These are phyloP conservation scores for Anneissia japonica DNA, from an alignment of 35 echinoderm and acorn worm genomes.

Conservation along the genomic window DNA sequence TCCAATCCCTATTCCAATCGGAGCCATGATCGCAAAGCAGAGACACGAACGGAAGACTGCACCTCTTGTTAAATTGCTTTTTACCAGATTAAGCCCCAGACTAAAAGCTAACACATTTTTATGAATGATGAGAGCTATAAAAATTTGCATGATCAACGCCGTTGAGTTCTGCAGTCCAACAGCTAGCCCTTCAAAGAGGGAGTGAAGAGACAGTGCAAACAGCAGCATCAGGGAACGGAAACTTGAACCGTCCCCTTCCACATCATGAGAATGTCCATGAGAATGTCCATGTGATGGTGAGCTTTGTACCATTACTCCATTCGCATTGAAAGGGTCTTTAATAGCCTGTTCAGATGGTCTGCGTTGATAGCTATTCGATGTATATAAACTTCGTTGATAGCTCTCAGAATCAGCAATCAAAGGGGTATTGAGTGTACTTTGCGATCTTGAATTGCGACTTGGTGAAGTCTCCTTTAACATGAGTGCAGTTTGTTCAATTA, in stretches of 20 bases:
- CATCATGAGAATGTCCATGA: neutral
- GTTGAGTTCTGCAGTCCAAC: constrained; percentile 51
- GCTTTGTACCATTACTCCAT: neutral
- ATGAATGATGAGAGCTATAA: constrained; percentile 72
- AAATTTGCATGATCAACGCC: constrained; percentile 44
- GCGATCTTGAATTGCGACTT: neutral
- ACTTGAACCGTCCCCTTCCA: constrained; percentile 10
- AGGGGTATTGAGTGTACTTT: neutral
- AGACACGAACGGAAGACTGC: constrained; percentile 54
- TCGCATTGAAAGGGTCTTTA: neutral
- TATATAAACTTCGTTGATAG: neutral
- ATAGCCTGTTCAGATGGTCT: neutral
- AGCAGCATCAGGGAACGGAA: constrained; percentile 64
- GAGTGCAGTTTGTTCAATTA: constrained; percentile 72
- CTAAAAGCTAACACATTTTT: constrained; percentile 88
- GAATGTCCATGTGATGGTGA: neutral
- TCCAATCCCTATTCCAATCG: constrained; percentile 61
- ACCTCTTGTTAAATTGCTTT: constrained; percentile 44
- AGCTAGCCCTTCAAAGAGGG: constrained; percentile 82
- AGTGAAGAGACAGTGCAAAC: constrained; percentile 70
- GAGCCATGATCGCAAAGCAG: constrained; percentile 80
- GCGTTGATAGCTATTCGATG: neutral
- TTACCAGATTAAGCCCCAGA: constrained; percentile 69
- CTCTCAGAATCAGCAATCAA: neutral
- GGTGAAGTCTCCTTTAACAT: constrained; percentile 49